A percentile compares a stretch with the other conserved stretches of the same genome.
Conservation (phyloP, 2,797 vertebrate genomes). For the Sebastes reedi region DNA sequence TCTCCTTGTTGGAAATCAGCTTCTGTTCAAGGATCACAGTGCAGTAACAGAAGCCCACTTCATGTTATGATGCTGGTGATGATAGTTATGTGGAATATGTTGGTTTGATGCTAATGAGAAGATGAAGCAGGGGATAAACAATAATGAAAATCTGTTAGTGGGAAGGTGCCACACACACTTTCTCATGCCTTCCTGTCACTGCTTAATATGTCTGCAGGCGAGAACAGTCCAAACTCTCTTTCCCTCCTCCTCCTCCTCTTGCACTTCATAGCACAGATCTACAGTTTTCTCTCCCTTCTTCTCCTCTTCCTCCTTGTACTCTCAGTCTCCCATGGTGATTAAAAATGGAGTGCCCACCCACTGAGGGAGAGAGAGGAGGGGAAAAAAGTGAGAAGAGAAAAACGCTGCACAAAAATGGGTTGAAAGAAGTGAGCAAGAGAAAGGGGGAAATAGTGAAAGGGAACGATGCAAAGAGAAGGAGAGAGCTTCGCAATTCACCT, state of each 20-base stretch:
- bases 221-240: constrained; percentile 20
- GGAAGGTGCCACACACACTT: neutral
- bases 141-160: neutral
- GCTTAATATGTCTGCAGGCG: constrained; percentile 23
- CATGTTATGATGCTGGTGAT: neutral
- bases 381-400: constrained; percentile 5
- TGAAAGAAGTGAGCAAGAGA: constrained; percentile 9
- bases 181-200: neutral
- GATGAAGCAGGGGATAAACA: constrained; percentile 3
- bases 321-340: constrained; percentile 61
- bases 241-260: neutral
- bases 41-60: neutral
- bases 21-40: constrained; percentile 12
- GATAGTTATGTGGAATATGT: neutral
- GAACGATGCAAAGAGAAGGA: neutral
- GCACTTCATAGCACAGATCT: constrained; percentile 22
- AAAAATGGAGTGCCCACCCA: constrained; percentile 64
- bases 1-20: constrained; percentile 15
- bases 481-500: constrained; percentile 7
- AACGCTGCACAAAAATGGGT: constrained; percentile 9
- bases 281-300: neutral
- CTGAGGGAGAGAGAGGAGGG: neutral
- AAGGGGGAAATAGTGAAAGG: neutral
- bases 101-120: neutral
- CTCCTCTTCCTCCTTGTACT: constrained; percentile 14